Evolutionary conservation across 2,888 invertebrate genomes (phyloP).

Genomic region (Saturnia japonica): DNA sequence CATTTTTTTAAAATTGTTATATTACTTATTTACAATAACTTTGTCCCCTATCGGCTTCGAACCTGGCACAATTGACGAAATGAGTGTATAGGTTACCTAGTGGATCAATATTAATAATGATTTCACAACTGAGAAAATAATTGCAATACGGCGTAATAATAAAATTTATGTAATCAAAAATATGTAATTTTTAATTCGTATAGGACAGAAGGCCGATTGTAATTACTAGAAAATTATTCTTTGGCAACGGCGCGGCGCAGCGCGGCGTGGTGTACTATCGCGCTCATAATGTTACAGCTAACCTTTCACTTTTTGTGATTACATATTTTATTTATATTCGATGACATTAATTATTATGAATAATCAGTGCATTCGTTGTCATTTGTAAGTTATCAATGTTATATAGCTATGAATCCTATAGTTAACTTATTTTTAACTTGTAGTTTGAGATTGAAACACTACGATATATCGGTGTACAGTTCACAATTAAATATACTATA

Average conservation of each 20-base stretch:
- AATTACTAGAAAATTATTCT: slow-evolving; percentile 69
- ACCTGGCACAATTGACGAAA: not conserved
- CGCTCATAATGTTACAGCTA: slow-evolving; percentile 25
- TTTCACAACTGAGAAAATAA: not conserved
- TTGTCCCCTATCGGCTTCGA: not conserved
- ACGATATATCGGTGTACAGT: too few species aligned
- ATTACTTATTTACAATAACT: not conserved
- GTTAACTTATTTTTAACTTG: too few species aligned
- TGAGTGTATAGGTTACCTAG: too few species aligned
- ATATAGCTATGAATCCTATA: too few species aligned
- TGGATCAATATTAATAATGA: not conserved
- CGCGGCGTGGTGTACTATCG: slow-evolving; percentile 39
- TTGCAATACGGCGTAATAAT: not conserved
- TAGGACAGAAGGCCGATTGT: slow-evolving; percentile 57
- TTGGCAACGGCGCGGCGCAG: slow-evolving; percentile 43
- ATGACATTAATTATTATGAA: too few species aligned
- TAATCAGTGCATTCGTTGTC: not conserved
- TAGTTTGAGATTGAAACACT: too few species aligned
- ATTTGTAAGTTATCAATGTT: too few species aligned
- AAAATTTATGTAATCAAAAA: slow-evolving; percentile 9
- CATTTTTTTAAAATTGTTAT: too few species aligned
- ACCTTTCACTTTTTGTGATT: slow-evolving; percentile 21
- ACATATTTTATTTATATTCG: not conserved
- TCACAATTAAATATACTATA: too few species aligned
- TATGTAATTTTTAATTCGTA: slow-evolving; percentile 38